Base-by-base conservation (phyloP, 2,797 vertebrate species). In the Nannoperca australis region DNA sequence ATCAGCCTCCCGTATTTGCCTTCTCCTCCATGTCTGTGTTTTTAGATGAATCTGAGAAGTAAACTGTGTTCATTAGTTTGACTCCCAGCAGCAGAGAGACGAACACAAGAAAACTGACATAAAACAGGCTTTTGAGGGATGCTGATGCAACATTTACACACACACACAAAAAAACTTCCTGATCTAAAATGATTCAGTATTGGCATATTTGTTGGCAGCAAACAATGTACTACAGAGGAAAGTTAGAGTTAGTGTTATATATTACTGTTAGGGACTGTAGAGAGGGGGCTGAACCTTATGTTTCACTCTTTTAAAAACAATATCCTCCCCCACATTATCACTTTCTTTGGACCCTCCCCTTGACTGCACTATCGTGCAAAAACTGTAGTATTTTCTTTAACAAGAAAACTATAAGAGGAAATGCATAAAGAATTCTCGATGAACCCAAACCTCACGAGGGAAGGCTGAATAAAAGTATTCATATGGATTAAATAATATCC, bases 11-110 rank as follows among this genome's bases (percentile, higher is more conserved):
- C 0, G 68, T 32, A 3, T 64, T 56, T 0, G 83, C 38, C 4
- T 83, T 90, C 66, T 94, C 92, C 30, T 73, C 84, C 86, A 85
- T 83, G 45, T 73, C 27, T 0, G 51, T 64, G 76, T 55, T 69
- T 68, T 68, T 63, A 51, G 87, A 67, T 2, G 68, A 80, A 65
- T 83, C 93, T 95, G 90, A 67, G 51, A 56, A 50, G n/a, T 5
- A 47, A 81, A 76, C 24, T 3, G 6, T 9, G 10, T 10, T 5
- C 0, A 54, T 72, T 10, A 50, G 18, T 66, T n/a, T 30, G 34
- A 42, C 3, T 18, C 14, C 4, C 22, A 65, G 30, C 38, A 45
- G 18, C 34, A 34, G 34, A 30, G 10, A 53, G 11, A 51, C 24
- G 17, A 44, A 53, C 59, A 55, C 44, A 36, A 7, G 0, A 47